Evolutionary conservation across 1,140 invertebrate species (phyloP).

Genomic region (Charaxes varanes): DNA sequence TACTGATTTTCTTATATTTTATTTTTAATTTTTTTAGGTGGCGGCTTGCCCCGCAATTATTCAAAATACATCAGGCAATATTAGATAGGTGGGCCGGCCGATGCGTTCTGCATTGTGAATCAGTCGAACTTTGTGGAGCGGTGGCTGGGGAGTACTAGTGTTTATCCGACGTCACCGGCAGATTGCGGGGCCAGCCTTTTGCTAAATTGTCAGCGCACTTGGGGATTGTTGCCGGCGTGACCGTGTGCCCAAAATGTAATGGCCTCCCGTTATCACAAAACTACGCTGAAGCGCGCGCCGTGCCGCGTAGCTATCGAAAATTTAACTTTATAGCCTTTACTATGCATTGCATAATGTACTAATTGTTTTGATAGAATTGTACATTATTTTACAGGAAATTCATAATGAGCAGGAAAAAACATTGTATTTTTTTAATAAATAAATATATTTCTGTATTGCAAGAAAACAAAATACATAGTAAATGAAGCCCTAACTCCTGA

Average conservation of each 20-base stretch:
- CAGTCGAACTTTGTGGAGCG: conserved; percentile 54
- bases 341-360: too few species aligned
- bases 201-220: conserved; percentile 44
- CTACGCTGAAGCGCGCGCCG: conserved; percentile 19
- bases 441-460: too few species aligned
- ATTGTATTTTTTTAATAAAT: too few species aligned
- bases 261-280: conserved; percentile 31
- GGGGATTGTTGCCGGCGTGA: conserved; percentile 32
- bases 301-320: too few species aligned
- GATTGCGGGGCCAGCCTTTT: conserved; percentile 55
- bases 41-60: conserved; percentile 58
- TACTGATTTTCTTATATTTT: too few species aligned
- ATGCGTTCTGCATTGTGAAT: conserved; percentile 70
- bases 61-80: conserved; percentile 71
- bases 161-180: conserved; percentile 55
- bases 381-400: too few species aligned
- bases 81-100: conserved; percentile 62
- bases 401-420: too few species aligned
- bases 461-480: too few species aligned
- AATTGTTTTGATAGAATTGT: too few species aligned
- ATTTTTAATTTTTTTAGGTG: too few species aligned
- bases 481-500: too few species aligned
- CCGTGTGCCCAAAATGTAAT: conserved; percentile 32
- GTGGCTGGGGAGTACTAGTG: conserved; percentile 47
- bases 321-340: too few species aligned